Percentiles rank a stretch among this genome's conserved stretches.
phyloP scores from a whole-genome alignment of 2,888 invertebrate species.

The Lampropteryx suffumata region DNA sequence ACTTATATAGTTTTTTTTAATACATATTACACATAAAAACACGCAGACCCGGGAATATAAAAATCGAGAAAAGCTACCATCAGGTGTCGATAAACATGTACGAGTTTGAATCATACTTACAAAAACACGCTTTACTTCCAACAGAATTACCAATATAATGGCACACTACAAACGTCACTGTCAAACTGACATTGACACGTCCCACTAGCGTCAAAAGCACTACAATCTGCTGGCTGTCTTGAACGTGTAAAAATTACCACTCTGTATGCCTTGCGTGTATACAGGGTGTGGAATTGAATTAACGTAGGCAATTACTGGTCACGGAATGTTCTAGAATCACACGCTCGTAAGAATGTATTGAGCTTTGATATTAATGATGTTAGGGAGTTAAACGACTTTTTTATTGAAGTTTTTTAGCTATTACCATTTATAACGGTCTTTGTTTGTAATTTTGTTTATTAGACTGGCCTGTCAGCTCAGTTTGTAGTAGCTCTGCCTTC shows the following conservation, averaged over 20 bases:
- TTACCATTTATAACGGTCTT: too few species aligned
- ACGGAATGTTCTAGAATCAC: conserved; percentile 26
- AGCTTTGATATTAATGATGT: conserved; percentile 17
- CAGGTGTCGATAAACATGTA: too few species aligned
- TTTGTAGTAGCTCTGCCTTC: too few species aligned
- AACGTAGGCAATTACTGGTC: conserved; percentile 32
- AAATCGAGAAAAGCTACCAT: too few species aligned
- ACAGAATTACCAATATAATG: conserved; percentile 4
- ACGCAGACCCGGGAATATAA: too few species aligned
- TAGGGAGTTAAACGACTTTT: too few species aligned
- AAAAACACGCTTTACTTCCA: background rate
- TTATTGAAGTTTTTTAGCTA: too few species aligned
- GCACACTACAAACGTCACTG: conserved; percentile 14
- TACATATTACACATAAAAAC: too few species aligned
- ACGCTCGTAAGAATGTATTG: conserved; percentile 18
- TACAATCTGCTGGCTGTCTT: conserved; percentile 21
- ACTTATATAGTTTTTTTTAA: too few species aligned
- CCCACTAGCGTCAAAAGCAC: conserved; percentile 23
- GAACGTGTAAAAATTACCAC: conserved; percentile 25
- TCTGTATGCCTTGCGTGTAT: conserved; percentile 29
- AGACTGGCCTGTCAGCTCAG: too few species aligned
- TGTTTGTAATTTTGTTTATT: too few species aligned
- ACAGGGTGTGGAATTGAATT: conserved; percentile 35
- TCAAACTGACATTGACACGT: conserved; percentile 22
- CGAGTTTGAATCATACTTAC: too few species aligned